A percentile compares a stretch with the other conserved stretches of the same genome.
phyloP scores from a whole-genome alignment of 2,797 vertebrate genomes.

The Sebastes minor region DNA sequence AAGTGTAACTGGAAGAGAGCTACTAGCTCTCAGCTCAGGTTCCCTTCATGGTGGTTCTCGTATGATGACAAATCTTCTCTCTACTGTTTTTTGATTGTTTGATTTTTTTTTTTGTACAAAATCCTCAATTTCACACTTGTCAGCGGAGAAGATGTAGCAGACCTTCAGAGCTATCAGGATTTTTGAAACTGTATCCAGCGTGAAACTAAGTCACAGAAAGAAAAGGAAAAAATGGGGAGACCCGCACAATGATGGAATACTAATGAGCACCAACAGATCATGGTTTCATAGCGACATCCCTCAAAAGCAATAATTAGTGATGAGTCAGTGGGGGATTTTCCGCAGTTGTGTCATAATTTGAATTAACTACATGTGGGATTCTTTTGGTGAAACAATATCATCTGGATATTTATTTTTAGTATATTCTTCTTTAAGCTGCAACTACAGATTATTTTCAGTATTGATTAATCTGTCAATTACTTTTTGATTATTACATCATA shows the following conservation, averaged over 20 bases:
- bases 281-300: background rate
- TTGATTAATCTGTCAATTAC: background rate
- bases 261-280: background rate
- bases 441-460: background rate
- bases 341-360: background rate
- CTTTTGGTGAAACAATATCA: background rate
- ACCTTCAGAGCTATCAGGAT: constrained; percentile 5
- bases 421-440: background rate
- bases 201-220: background rate
- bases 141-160: constrained; percentile 14
- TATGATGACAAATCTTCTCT: constrained; percentile 7
- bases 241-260: background rate
- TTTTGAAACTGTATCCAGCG: constrained; percentile 14
- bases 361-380: background rate
- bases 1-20: background rate
- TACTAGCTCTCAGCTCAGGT: background rate
- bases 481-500: background rate
- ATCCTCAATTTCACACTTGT: constrained; percentile 49
- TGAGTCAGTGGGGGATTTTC: background rate
- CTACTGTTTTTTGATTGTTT: background rate
- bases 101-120: background rate
- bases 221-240: background rate
- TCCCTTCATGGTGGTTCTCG: background rate
- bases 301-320: background rate
- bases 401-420: background rate